These are phyloP conservation scores for Palloptera scutellata DNA, from an alignment of 2,888 invertebrate genomes.

Conservation along the genomic window DNA sequence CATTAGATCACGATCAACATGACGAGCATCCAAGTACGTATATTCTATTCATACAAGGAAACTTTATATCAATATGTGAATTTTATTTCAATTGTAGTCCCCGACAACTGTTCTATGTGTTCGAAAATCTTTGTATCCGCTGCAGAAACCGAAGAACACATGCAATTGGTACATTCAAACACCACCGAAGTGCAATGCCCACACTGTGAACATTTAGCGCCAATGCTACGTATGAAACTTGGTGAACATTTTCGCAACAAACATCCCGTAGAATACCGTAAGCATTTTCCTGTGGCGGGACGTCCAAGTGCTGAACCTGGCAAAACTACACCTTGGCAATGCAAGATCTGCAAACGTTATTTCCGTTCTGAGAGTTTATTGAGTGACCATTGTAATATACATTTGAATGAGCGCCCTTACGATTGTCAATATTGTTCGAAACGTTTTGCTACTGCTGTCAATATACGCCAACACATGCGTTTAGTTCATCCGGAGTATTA, in stretches of 20 bases:
- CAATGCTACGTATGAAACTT: slow-evolving; percentile 17
- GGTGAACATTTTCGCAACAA: slow-evolving; percentile 30
- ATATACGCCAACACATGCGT: slow-evolving; percentile 34
- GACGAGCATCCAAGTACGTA: slow-evolving; percentile 24
- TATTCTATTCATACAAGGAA: not conserved
- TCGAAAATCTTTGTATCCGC: slow-evolving; percentile 22
- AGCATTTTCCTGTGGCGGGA: slow-evolving; percentile 22
- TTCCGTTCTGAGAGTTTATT: slow-evolving; percentile 24
- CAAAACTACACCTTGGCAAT: slow-evolving; percentile 33
- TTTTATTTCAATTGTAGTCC: slow-evolving; percentile 16
- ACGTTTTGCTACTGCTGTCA: slow-evolving; percentile 28
- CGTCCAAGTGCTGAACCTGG: slow-evolving; percentile 19
- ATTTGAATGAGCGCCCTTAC: slow-evolving; percentile 29
- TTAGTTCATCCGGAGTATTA: slow-evolving; percentile 29
- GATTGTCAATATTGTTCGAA: slow-evolving; percentile 30
- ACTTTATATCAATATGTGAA: not conserved
- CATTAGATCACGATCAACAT: slow-evolving; percentile 16
- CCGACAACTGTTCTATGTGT: slow-evolving; percentile 27
- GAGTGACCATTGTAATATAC: slow-evolving; percentile 32
- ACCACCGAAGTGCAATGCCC: slow-evolving; percentile 25
- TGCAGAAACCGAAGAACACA: slow-evolving; percentile 21
- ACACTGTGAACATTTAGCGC: slow-evolving; percentile 12
- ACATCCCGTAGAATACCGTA: slow-evolving; percentile 29
- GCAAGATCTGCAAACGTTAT: slow-evolving; percentile 35
- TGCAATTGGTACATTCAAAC: slow-evolving; percentile 27